Conservation (phyloP, 2,888 invertebrate species). For the Lithophane ornitopus region DNA sequence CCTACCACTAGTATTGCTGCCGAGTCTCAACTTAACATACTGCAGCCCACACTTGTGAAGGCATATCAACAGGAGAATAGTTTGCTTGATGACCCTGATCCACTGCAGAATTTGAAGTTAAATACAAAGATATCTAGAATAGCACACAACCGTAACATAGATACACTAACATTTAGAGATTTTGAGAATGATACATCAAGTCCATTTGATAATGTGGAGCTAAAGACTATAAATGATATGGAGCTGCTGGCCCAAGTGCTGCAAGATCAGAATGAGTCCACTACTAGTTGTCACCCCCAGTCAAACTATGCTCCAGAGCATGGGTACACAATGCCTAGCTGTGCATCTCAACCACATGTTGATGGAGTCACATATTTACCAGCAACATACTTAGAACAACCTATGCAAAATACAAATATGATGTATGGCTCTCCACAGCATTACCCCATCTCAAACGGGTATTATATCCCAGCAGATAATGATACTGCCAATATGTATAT, state of each 20-base stretch:
- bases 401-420: constrained; percentile 78
- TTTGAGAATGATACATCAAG: constrained; percentile 98
- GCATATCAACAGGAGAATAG: constrained; percentile 80
- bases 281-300: constrained; percentile 76
- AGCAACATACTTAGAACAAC: constrained; percentile 82
- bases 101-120: constrained; percentile 82
- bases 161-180: constrained; percentile 92
- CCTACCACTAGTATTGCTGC: constrained; percentile 71
- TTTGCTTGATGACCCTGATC: constrained; percentile 87
- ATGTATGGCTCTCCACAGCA: constrained; percentile 83
- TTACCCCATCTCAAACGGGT: constrained; percentile 81
- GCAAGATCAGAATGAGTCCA: constrained; percentile 83
- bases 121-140: constrained; percentile 79
- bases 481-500: constrained; percentile 82
- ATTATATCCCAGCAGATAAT: constrained; percentile 77
- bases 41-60: constrained; percentile 86
- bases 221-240: constrained; percentile 98
- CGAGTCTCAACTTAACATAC: constrained; percentile 81
- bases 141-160: constrained; percentile 82
- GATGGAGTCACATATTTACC: constrained; percentile 83
- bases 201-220: constrained; percentile 97
- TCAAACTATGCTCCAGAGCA: constrained; percentile 74
- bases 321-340: constrained; percentile 76
- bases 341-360: constrained; percentile 82
- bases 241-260: constrained; percentile 96